Conservation (phyloP, 2,113 vertebrate species). For the Lepus timidus region DNA sequence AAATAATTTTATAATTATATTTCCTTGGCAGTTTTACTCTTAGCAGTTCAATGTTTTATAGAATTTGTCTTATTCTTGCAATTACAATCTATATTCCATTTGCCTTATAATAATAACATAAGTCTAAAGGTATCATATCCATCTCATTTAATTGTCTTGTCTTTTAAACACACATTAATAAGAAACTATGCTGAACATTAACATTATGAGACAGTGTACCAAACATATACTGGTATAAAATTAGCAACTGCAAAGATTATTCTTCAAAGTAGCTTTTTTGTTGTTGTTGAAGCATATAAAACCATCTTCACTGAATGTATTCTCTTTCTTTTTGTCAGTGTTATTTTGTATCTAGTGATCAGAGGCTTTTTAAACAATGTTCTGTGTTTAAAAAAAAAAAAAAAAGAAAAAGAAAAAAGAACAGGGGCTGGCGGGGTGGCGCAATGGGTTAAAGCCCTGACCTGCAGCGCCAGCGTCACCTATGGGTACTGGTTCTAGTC, state of each 20-base stretch:
- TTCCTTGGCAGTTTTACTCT: neutral
- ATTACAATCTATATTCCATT: neutral
- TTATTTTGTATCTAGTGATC: neutral
- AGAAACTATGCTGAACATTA: neutral
- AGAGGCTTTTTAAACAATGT: neutral
- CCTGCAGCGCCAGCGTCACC: no score
- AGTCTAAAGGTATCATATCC: neutral
- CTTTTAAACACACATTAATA: neutral
- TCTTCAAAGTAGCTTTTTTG: neutral
- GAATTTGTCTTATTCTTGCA: neutral
- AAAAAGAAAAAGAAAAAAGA: no score
- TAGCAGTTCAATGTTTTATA: neutral
- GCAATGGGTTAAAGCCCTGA: no score
- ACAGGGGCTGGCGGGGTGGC: no score
- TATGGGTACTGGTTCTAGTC: no score
- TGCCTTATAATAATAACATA: neutral
- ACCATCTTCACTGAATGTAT: neutral
- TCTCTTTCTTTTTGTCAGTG: neutral
- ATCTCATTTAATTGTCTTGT: neutral
- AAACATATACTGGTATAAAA: neutral
- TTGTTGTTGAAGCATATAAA: neutral
- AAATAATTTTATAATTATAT: neutral
- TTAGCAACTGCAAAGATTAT: neutral
- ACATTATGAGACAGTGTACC: neutral
- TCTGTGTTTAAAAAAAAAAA: neutral